Conservation (phyloP, 1,140 invertebrate genomes). For the Varroa destructor region DNA sequence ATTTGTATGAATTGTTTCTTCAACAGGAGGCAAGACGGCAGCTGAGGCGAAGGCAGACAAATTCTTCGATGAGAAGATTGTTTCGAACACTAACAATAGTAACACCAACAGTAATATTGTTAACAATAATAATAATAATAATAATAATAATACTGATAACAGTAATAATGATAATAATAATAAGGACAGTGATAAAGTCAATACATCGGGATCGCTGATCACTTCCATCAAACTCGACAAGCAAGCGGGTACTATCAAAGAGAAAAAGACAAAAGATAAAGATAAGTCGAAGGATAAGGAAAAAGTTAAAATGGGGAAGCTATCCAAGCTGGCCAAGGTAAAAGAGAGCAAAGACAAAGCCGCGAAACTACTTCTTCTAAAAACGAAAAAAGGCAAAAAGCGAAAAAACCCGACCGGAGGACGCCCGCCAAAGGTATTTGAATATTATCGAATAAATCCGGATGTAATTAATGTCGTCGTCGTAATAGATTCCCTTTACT, state of each 20-base stretch:
- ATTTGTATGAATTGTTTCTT: too few species aligned
- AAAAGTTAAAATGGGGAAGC: too few species aligned
- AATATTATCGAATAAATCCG: neutral
- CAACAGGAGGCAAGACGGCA: neutral
- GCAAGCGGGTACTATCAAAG: neutral
- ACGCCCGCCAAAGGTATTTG: slow-evolving; percentile 3
- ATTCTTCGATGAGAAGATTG: slow-evolving; percentile 19
- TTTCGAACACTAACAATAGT: too few species aligned
- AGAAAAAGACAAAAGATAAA: slow-evolving; percentile 14
- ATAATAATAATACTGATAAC: too few species aligned
- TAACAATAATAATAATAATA: too few species aligned
- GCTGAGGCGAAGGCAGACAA: slow-evolving; percentile 18
- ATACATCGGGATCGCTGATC: neutral
- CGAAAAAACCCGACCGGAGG: slow-evolving; percentile 10
- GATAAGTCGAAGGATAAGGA: too few species aligned
- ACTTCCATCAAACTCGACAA: slow-evolving; percentile 22
- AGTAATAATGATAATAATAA: too few species aligned
- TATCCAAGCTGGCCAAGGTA: neutral
- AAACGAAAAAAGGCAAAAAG: slow-evolving; percentile 7
- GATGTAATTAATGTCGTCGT: neutral
- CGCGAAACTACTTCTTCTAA: too few species aligned
- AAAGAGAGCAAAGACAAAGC: neutral
- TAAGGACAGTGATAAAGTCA: neutral
- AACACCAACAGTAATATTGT: too few species aligned
- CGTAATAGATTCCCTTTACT: neutral